Evolutionary conservation across 2,888 invertebrate species (phyloP).

Genomic region (Troilus luridus): DNA sequence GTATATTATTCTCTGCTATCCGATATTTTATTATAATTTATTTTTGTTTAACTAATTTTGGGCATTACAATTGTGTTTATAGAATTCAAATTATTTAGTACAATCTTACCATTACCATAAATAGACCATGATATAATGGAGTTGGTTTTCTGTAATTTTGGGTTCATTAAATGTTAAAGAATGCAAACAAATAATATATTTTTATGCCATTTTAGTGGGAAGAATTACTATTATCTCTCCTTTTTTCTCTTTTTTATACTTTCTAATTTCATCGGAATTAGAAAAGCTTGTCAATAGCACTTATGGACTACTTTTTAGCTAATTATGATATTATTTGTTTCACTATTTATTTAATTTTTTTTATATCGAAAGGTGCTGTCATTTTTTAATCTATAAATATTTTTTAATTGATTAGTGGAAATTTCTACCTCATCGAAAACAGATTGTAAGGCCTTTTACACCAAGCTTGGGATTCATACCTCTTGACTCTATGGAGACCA

Average conservation of each 20-base stretch:
- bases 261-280: too few relatives aligned
- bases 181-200: too few relatives aligned
- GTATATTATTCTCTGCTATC: not conserved
- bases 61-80: conserved; percentile 32
- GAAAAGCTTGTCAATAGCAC: too few relatives aligned
- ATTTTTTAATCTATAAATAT: not conserved
- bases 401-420: not conserved
- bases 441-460: not conserved
- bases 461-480: not conserved
- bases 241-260: too few relatives aligned
- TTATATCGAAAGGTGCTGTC: too few relatives aligned
- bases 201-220: too few relatives aligned
- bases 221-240: too few relatives aligned
- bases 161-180: too few relatives aligned
- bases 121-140: too few relatives aligned
- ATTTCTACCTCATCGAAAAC: not conserved
- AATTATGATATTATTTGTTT: not conserved
- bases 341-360: not conserved
- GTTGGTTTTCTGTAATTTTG: too few relatives aligned
- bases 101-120: too few relatives aligned
- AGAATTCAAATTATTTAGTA: not conserved
- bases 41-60: not conserved
- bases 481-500: conserved; percentile 24
- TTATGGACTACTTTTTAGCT: not conserved
- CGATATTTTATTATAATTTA: not conserved